phyloP scores from a whole-genome alignment of 2,888 invertebrate genomes.

The Vesta saturnalis region DNA sequence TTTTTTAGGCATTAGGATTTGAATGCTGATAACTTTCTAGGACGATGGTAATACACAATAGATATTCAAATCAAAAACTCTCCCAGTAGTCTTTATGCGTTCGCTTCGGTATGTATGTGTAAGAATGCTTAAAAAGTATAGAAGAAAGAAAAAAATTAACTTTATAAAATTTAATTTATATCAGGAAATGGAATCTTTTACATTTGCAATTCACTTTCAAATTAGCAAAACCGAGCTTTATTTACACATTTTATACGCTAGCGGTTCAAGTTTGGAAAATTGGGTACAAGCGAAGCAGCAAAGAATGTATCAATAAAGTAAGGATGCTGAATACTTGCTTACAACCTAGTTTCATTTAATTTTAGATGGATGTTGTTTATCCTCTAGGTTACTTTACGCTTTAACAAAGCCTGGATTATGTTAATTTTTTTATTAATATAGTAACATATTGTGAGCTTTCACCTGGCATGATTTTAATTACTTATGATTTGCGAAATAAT shows the following conservation, averaged over 20 bases:
- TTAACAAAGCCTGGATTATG: no score
- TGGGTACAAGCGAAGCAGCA: not conserved
- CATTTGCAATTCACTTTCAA: slow-evolving; percentile 35
- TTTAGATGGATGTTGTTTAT: no score
- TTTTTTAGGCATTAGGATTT: not conserved
- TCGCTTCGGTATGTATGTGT: not conserved
- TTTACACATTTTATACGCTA: slow-evolving; percentile 33
- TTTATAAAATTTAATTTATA: slow-evolving; percentile 33
- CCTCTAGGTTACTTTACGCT: no score
- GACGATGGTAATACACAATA: slow-evolving; percentile 13
- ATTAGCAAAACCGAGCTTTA: slow-evolving; percentile 37
- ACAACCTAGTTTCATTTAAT: no score
- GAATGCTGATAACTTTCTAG: slow-evolving; percentile 15
- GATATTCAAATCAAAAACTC: slow-evolving; percentile 21
- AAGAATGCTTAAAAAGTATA: not conserved
- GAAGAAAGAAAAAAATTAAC: slow-evolving; percentile 14
- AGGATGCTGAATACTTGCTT: not conserved
- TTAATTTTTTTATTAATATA: no score
- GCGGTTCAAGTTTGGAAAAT: slow-evolving; percentile 7
- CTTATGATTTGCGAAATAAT: no score
- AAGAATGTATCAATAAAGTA: not conserved
- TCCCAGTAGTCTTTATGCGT: no score
- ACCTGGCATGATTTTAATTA: no score
- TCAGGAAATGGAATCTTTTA: slow-evolving; percentile 37
- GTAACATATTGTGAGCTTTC: no score